phyloP scores from a whole-genome alignment of 2,888 invertebrate species.

The Incurvaria masculella region DNA sequence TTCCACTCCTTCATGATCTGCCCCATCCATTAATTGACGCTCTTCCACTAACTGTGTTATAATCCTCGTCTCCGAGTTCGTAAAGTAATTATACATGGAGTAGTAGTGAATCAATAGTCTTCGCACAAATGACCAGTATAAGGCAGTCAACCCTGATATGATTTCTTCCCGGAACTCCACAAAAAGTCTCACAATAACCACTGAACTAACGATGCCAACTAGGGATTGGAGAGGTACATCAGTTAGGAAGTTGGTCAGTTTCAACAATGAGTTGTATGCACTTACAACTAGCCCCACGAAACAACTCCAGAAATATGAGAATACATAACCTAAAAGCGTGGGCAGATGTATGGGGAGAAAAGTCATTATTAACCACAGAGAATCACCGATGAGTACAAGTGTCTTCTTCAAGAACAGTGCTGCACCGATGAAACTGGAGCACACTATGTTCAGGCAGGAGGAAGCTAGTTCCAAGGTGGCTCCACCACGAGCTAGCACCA shows the following conservation, averaged over 20 bases:
- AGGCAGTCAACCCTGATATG: constrained; percentile 17
- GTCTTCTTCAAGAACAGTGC: constrained; percentile 24
- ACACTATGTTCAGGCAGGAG: neutral
- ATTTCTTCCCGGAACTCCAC: constrained; percentile 34
- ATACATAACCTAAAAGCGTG: constrained; percentile 25
- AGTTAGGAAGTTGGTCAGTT: constrained; percentile 40
- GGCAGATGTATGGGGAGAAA: constrained; percentile 44
- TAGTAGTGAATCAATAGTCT: constrained; percentile 41
- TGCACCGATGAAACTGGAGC: neutral
- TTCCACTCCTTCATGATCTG: constrained; percentile 15
- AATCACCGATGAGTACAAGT: constrained; percentile 34
- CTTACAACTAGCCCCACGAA: constrained; percentile 24
- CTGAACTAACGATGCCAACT: constrained; percentile 36
- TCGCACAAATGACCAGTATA: constrained; percentile 33
- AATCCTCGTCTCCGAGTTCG: constrained; percentile 37
- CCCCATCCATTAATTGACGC: constrained; percentile 18
- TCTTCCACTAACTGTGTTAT: constrained; percentile 32
- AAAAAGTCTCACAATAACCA: constrained; percentile 33
- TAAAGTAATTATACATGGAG: constrained; percentile 36
- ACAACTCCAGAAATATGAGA: constrained; percentile 23
- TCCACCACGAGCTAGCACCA: neutral
- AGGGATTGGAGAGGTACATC: constrained; percentile 49
- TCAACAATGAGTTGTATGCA: constrained; percentile 33
- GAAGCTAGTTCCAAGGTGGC: neutral
- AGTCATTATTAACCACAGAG: constrained; percentile 39